Base-by-base conservation (phyloP, 2,797 vertebrate genomes). In the Coregonus suidteri region DNA sequence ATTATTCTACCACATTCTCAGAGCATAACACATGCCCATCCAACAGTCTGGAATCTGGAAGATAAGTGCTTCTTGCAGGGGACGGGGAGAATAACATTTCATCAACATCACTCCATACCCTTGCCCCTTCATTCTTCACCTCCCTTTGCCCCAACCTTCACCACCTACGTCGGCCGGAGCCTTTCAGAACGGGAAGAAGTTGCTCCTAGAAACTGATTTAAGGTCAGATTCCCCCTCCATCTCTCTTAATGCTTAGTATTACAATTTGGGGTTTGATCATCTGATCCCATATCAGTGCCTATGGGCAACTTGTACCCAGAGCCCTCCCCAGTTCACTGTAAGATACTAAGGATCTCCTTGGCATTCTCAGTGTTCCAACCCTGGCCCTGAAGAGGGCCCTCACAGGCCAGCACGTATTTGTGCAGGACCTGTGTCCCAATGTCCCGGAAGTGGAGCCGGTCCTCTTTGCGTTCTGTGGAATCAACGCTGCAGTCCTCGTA, bases 331-430 rank as follows among this genome's bases (percentile, higher is more conserved):
- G 70, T 84, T 94, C 92, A 95, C 91, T 95, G 94, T 86, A 97
- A 93, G 92, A 95, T 96, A 90, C 93, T 95, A 88, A 97, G 92
- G 85, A 98, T 98, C 88, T 96, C 94, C 89, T 97, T 97, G 88
- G 97, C 97, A 67, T 96, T 96, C 59, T 96, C 89, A 1, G 97
- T 98, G 89, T 96, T 97, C 97, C 98, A 98, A 70, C 96, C 96
- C 83, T 98, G 96, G 80, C 94, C 96, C 81, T 95, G 95, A 71
- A 99, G 92, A 41, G 96, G 96, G 73, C 97, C 97, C 92, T 99
- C 97, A 16, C 97, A 99, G 13, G 95, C 90, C 65, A 93, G 90
- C 74, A 98, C 94, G 0, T 98, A 99, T 89, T 97, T 98, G 51
- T 91, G 95, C 84, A 99, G 91, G 89, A 96, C 94, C 84, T 94